These are phyloP conservation scores for Myrmecobius fasciatus DNA, from an alignment of 2,113 vertebrate genomes.

Conservation along the genomic window DNA sequence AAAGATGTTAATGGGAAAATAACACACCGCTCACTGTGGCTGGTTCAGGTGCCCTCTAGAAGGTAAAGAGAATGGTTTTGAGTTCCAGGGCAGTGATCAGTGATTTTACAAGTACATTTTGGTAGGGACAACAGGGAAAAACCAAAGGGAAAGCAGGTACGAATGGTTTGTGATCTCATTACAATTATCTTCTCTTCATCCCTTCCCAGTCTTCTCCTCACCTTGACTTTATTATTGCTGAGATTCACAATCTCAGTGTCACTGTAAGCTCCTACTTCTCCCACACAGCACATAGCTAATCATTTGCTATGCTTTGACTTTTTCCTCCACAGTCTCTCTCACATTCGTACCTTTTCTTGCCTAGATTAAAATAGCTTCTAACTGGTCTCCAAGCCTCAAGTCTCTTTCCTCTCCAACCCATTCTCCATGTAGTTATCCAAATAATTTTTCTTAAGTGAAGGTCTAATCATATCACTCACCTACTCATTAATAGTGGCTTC, in stretches of 20 bases:
- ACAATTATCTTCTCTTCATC: not conserved
- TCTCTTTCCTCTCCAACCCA: not conserved
- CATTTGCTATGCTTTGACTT: not conserved
- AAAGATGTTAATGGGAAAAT: not conserved
- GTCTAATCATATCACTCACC: not conserved
- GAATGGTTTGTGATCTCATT: not conserved
- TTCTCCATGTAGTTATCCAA: not conserved
- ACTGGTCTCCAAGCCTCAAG: not conserved
- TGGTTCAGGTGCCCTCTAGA: not conserved
- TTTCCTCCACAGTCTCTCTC: not conserved
- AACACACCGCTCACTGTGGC: not conserved
- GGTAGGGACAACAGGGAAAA: not conserved
- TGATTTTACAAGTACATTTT: not conserved
- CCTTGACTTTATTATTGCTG: not conserved
- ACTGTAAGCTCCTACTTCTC: not conserved
- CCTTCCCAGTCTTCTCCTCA: not conserved
- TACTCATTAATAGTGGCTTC: not conserved
- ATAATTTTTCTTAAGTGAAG: not conserved
- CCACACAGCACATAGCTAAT: not conserved
- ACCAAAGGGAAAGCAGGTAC: not conserved
- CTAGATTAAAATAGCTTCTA: not conserved
- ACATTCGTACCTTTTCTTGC: not conserved
- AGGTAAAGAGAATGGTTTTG: not conserved
- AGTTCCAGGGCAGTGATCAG: not conserved
- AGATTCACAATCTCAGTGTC: not conserved